Evolutionary conservation across 1,140 invertebrate genomes (phyloP).

Genomic region (Leptinotarsa defecta): DNA sequence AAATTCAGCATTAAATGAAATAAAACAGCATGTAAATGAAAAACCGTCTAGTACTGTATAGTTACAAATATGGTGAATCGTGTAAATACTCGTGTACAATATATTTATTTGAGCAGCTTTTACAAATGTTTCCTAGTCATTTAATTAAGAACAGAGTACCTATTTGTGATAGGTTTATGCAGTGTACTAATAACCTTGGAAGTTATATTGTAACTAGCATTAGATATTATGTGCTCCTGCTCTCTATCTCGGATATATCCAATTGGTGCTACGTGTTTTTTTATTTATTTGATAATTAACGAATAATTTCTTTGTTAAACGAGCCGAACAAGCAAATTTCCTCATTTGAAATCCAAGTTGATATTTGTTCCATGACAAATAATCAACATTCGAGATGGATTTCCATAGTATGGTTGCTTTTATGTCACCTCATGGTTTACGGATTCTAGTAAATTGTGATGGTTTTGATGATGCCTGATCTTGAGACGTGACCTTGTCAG

Average conservation of each 20-base stretch:
- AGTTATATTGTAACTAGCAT: not conserved
- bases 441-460: conserved; percentile 51
- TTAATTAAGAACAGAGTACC: conserved; percentile 8
- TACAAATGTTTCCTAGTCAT: conserved; percentile 14
- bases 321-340: not conserved
- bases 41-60: not conserved
- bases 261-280: conserved; percentile 10
- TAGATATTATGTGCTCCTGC: conserved; percentile 8
- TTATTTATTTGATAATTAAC: conserved; percentile 8
- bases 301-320: not conserved
- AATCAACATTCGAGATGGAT: not conserved
- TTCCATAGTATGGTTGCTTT: conserved; percentile 13
- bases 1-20: no score
- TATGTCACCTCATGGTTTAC: conserved; percentile 52
- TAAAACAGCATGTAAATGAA: no score
- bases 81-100: not conserved
- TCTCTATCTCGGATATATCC: conserved; percentile 6
- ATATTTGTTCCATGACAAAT: not conserved
- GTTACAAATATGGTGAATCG: not conserved
- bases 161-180: not conserved
- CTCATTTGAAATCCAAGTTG: conserved; percentile 7
- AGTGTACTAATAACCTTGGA: not conserved
- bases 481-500: conserved; percentile 4
- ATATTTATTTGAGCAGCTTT: conserved; percentile 17
- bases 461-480: conserved; percentile 49